Evolutionary conservation across 2,113 vertebrate genomes (phyloP), one percentile per base, ranked within the genome.

Genomic region (Vulpes vulpes): DNA sequence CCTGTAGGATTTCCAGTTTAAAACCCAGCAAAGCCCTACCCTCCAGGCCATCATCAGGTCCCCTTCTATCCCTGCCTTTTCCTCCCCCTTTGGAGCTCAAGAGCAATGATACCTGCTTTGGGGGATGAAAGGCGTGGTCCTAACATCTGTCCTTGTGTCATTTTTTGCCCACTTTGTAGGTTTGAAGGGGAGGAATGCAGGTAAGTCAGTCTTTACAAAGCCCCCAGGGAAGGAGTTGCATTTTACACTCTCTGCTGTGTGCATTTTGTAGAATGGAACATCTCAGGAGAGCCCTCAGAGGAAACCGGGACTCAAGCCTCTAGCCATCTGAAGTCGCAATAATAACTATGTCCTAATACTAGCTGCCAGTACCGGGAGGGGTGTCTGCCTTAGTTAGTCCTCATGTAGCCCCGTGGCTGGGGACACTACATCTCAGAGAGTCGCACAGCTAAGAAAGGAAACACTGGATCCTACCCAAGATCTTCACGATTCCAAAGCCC

Each of bases 1-100:
- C 90, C 82, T 69, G 53, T 71, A 71, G 38, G 69, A 92, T 95
- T 94, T 97, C 87, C 94, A 90, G 35, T 81, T 78, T 62, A 78
- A 92, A 93, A 27, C 65, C 79, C 84, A 78, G 60, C 9, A 43
- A 94, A 89, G 65, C 23, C 64, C 80, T 94, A 35, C 15, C 22
- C 64, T 88, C 64, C 19, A 49, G 57, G 83, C 69, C 16, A 23
- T 67, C 76, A 74, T 27, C 15, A 14, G n/a, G 12, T 73, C 81
- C 62, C 67, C 79, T 60, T 59, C 38, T 74, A 10, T 64, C n/a
- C 25, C 27, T 82, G 59, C 20, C n/a, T 43, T 88, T 69, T 53
- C 80, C 89, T 73, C 53, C 4, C n/a, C 1, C 69, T n/a, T 91
- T 62, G 93, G 83, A 81, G 55, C 16, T 73, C 9, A 64, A 43